Percentiles rank a stretch among this genome's conserved stretches.
Evolutionary conservation across 2,888 invertebrate genomes (phyloP).

Genomic region (Agrochola circellaris): DNA sequence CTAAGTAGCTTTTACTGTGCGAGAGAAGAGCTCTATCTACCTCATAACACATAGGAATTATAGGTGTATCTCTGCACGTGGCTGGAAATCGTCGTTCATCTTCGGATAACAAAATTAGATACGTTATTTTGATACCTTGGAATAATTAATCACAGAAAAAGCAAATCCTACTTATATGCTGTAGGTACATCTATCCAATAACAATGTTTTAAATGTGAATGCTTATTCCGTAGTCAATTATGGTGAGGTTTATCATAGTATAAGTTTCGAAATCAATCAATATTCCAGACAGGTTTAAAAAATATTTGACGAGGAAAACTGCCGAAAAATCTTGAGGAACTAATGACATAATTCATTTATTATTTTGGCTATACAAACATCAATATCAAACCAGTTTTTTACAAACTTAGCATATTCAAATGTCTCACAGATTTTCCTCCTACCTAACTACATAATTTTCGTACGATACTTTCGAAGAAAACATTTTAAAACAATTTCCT

Average conservation of each 20-base stretch:
- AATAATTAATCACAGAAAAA: not conserved
- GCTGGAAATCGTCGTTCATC: not conserved
- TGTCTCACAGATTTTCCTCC: not conserved
- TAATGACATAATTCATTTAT: not conserved
- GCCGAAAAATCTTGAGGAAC: not conserved
- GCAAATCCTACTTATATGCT: not conserved
- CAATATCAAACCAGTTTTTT: not conserved
- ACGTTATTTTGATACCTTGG: not conserved
- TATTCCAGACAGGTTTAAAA: not conserved
- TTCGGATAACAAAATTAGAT: not conserved
- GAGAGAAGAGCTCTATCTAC: not conserved
- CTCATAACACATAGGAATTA: not conserved
- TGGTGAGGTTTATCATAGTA: too few species aligned
- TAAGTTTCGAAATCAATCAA: not conserved
- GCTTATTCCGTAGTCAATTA: not conserved
- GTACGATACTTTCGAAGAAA: not conserved
- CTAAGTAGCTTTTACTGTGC: not conserved
- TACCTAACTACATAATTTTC: not conserved
- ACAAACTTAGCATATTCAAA: not conserved
- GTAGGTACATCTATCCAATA: not conserved
- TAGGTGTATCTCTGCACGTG: too few species aligned
- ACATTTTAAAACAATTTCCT: not conserved
- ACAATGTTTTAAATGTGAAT: not conserved
- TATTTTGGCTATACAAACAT: not conserved
- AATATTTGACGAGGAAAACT: conserved; percentile 6